Evolutionary conservation across 2,888 invertebrate genomes (phyloP).

Genomic region (Polydrusus tereticollis): DNA sequence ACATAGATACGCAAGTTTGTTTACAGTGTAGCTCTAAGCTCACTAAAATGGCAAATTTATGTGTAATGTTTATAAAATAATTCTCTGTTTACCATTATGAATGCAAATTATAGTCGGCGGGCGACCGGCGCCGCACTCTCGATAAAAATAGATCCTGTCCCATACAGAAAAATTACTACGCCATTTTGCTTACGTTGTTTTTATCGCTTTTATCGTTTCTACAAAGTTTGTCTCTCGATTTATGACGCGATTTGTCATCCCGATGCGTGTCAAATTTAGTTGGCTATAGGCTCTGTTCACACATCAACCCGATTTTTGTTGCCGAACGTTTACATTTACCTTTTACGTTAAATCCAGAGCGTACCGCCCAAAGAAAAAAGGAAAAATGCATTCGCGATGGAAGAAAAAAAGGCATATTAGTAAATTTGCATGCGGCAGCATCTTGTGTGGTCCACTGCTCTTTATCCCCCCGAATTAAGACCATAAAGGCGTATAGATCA

Average conservation of each 20-base stretch:
- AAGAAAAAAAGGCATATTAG: neutral
- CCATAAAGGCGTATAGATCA: neutral
- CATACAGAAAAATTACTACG: slow-evolving; percentile 43
- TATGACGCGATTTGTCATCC: slow-evolving; percentile 14
- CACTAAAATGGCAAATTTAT: slow-evolving; percentile 43
- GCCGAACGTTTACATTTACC: neutral
- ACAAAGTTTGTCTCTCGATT: slow-evolving; percentile 16
- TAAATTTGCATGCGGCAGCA: neutral
- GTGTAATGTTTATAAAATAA: slow-evolving; percentile 46
- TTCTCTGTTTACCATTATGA: slow-evolving; percentile 46
- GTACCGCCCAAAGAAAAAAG: neutral
- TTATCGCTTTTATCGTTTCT: slow-evolving; percentile 33
- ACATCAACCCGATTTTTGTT: too few relatives aligned
- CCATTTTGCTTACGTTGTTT: slow-evolving; percentile 39
- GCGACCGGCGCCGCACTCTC: slow-evolving; percentile 40
- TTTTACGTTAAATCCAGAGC: neutral
- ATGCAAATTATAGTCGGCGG: slow-evolving; percentile 46
- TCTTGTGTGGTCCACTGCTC: slow-evolving; percentile 9
- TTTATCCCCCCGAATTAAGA: neutral
- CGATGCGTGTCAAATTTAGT: neutral
- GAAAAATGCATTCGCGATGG: neutral
- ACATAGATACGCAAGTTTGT: neutral
- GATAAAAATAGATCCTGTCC: slow-evolving; percentile 40
- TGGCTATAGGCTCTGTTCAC: neutral
- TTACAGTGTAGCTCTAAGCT: slow-evolving; percentile 33